Evolutionary conservation across 1,140 invertebrate species (phyloP).

Genomic region (Meloidogyne chitwoodi): DNA sequence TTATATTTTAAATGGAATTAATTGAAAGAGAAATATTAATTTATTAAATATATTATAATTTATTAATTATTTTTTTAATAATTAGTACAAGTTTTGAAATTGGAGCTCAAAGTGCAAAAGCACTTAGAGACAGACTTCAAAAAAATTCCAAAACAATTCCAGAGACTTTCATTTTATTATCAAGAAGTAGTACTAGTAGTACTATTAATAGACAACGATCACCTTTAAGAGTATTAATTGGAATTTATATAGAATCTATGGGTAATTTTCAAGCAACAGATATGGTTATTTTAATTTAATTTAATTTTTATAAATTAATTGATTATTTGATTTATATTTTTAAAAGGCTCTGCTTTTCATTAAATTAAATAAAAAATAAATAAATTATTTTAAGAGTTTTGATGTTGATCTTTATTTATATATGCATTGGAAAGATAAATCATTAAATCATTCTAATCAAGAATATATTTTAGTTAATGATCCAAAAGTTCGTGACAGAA

Average conservation of each 20-base stretch:
- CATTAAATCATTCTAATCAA: slow-evolving; percentile 39
- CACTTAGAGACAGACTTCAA: slow-evolving; percentile 24
- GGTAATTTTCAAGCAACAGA: slow-evolving; percentile 36
- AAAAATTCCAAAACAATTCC: slow-evolving; percentile 26
- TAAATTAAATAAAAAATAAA: too few species aligned
- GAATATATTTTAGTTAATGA: slow-evolving; percentile 58
- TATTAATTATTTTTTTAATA: neutral
- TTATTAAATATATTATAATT: too few species aligned
- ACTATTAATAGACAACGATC: neutral
- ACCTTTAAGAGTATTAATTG: slow-evolving; percentile 44
- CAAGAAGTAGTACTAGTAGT: neutral
- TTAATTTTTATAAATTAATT: neutral
- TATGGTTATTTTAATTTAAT: slow-evolving; percentile 3
- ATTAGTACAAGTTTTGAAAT: neutral
- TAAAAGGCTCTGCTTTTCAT: too few species aligned
- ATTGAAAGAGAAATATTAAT: too few species aligned
- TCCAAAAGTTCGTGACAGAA: slow-evolving; percentile 43
- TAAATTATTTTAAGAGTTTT: slow-evolving; percentile 44
- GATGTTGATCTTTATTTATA: slow-evolving; percentile 58
- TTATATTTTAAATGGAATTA: neutral
- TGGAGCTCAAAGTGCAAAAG: neutral
- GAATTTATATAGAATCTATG: slow-evolving; percentile 51
- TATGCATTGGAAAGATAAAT: slow-evolving; percentile 49
- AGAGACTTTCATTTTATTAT: neutral
- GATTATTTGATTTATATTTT: too few species aligned